phyloP scores from a whole-genome alignment of 2,113 vertebrate species.

The Eudyptes chrysolophus region DNA sequence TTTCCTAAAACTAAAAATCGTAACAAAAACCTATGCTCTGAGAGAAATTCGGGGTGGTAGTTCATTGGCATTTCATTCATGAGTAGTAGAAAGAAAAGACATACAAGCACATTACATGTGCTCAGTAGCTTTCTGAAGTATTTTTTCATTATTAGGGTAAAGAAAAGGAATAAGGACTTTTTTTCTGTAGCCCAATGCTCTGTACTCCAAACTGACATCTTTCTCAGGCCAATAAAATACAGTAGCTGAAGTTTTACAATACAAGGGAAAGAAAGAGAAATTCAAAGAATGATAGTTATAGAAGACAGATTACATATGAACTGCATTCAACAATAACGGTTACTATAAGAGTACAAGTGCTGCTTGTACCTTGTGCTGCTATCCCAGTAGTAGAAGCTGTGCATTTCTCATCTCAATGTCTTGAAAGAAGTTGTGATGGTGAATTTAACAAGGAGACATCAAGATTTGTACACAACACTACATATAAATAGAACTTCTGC shows the following conservation, averaged over 20 bases:
- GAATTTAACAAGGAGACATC: background rate
- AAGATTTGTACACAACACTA: background rate
- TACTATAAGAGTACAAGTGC: background rate
- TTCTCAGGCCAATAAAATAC: background rate
- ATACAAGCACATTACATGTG: background rate
- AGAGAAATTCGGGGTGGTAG: background rate
- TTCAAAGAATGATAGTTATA: background rate
- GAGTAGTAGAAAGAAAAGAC: background rate
- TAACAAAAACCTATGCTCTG: background rate
- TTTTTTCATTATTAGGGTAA: background rate
- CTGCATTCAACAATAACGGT: background rate
- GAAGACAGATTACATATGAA: background rate
- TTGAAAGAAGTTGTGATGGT: background rate
- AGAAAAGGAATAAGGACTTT: background rate
- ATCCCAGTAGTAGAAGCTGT: background rate
- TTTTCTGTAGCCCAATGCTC: background rate
- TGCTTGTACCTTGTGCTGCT: background rate
- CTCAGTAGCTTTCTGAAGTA: background rate
- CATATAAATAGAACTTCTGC: background rate
- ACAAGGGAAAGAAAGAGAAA: background rate
- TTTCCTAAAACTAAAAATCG: background rate
- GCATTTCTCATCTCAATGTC: background rate
- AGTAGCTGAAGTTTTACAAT: background rate
- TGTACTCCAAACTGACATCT: background rate
- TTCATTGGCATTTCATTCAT: background rate